These are phyloP conservation scores for Nemotelus nigrinus DNA, from an alignment of 2,888 invertebrate genomes.

Conservation along the genomic window DNA sequence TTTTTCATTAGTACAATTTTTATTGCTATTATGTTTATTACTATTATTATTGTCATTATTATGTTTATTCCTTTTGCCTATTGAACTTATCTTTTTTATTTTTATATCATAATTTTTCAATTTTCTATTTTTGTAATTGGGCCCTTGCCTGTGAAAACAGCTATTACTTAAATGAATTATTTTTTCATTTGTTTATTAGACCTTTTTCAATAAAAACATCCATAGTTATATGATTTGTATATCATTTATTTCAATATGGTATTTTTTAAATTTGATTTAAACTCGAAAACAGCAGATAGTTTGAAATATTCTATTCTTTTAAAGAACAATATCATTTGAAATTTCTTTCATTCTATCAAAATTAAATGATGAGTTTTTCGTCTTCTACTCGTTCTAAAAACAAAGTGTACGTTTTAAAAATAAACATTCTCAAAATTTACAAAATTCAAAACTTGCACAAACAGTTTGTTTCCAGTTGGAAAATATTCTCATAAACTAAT, in stretches of 20 bases:
- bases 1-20: no score
- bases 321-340: slow-evolving; percentile 38
- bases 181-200: no score
- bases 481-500: neutral
- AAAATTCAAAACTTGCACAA: slow-evolving; percentile 25
- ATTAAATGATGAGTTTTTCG: slow-evolving; percentile 21
- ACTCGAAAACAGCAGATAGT: slow-evolving; percentile 42
- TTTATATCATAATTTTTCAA: no score
- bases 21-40: no score
- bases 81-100: no score
- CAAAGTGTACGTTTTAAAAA: slow-evolving; percentile 33
- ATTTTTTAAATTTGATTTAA: slow-evolving; percentile 32
- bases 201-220: no score
- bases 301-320: slow-evolving; percentile 42
- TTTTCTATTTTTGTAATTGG: no score
- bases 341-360: slow-evolving; percentile 33
- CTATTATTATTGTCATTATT: no score
- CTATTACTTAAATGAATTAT: no score
- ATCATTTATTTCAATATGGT: slow-evolving; percentile 6
- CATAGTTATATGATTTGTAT: no score
- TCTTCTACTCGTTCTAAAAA: slow-evolving; percentile 15
- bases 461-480: neutral
- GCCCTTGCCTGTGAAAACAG: no score
- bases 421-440: slow-evolving; percentile 29
- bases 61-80: no score